Evolutionary conservation across 2,113 vertebrate genomes (phyloP).

Genomic region (Calidris pygmaea): DNA sequence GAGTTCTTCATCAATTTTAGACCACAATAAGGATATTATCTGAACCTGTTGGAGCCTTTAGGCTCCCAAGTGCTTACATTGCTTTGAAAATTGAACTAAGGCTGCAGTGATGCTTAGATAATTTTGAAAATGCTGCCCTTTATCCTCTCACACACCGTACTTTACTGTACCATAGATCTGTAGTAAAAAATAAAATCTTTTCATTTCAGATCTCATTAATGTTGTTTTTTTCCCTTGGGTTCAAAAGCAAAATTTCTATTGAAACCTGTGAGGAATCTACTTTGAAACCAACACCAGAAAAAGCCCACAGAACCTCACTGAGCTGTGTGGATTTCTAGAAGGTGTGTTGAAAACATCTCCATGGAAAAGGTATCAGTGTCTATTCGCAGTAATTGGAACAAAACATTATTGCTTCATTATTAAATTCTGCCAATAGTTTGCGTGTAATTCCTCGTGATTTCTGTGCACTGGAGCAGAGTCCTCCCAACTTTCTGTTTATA

Average conservation of each 20-base stretch:
- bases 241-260: not conserved
- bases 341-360: not conserved
- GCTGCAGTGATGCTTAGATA: not conserved
- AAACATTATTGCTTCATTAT: not conserved
- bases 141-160: not conserved
- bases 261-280: not conserved
- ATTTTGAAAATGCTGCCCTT: constrained; percentile 48
- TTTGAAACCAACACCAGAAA: not conserved
- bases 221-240: not conserved
- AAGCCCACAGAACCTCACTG: fast-evolving
- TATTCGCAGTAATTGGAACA: not conserved
- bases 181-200: not conserved
- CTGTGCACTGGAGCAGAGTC: not conserved
- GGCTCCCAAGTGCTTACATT: not conserved
- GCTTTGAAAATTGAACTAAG: constrained; percentile 46
- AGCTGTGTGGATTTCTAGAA: not conserved
- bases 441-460: not conserved
- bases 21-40: constrained; percentile 17
- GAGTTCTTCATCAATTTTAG: constrained; percentile 11
- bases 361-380: not conserved
- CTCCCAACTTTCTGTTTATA: not conserved
- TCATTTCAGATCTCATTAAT: not conserved
- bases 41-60: constrained; percentile 5
- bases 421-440: not conserved
- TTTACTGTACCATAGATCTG: not conserved